Evolutionary conservation across 1,140 invertebrate genomes (phyloP), one percentile per base, ranked within the genome.

Genomic region (Elymnias hypermnestra): DNA sequence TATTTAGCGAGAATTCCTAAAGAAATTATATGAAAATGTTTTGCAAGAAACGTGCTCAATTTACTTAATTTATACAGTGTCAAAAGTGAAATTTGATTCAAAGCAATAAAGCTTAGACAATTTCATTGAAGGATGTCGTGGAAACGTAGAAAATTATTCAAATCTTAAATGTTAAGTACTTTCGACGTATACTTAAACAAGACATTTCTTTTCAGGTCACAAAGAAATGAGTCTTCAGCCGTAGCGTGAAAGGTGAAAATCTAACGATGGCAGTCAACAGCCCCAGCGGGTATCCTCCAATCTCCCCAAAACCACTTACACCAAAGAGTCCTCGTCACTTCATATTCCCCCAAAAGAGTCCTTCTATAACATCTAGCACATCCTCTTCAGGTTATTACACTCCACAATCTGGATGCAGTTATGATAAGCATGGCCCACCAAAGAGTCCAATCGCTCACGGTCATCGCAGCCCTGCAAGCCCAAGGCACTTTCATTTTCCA

Each of bases 321-420:
- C 85, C 85, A 3, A 87, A 87, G 59, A 86, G 81, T 46, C 85
- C 85, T 3, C 64, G 83, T 3, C 85, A 87, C 48, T 87, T 87
- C 33, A 71, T 87, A 3, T 87, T 86, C 39, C 85, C 85, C 0
- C 85, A 87, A 44, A 87, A 87, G 49, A 86, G 82, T 49, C 83
- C 83, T 28, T 87, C 85, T 9, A 77, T 87, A n/a, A 68, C 78
- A 5, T 87, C 83, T 9, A 86, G 79, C 58, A 86, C 82, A 1
- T 86, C 82, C 1, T 86, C 82, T 0, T 86, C 83, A 4, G 85
- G 83, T 1, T 87, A 87, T 43, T 87, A 84, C 61, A 87, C 85
- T 1, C 85, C 85, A 6, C 85, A 86, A 43, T 87, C 85, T 0
- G 81, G 83, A 18, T 86, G 82, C 63, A 86, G 83, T 45, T 86